Conservation (phyloP, 2,888 invertebrate genomes). For the Dichetophora obliterata region DNA sequence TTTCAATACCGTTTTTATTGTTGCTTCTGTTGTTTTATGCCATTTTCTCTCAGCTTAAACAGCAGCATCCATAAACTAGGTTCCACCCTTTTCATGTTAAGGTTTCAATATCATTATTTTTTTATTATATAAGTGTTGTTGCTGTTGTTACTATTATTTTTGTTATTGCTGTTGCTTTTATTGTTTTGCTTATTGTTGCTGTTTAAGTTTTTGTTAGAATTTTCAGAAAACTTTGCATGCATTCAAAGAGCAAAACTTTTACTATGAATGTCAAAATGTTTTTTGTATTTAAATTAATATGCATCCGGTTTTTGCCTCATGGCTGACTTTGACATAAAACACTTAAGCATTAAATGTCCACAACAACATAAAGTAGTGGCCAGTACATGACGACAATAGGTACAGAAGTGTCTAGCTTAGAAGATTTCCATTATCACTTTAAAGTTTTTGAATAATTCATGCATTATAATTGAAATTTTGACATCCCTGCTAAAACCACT, state of each 20-base stretch:
- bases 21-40: not conserved
- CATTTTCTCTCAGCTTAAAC: not conserved
- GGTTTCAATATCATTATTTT: not conserved
- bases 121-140: conserved; percentile 38
- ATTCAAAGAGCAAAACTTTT: conserved; percentile 31
- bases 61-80: not conserved
- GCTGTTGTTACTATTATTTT: conserved; percentile 41
- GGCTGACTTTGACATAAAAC: not conserved
- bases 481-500: no score
- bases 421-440: no score
- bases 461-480: not conserved
- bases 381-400: no score
- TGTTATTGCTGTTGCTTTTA: conserved; percentile 45
- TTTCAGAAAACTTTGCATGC: conserved; percentile 3
- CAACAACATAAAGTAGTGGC: not conserved
- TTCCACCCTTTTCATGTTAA: conserved; percentile 7
- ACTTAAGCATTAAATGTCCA: not conserved
- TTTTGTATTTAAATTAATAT: not conserved
- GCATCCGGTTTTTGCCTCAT: not conserved
- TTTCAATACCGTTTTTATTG: not conserved
- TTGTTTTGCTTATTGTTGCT: conserved; percentile 30
- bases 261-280: conserved; percentile 32
- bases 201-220: conserved; percentile 17
- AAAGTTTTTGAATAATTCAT: not conserved
- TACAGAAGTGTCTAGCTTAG: no score